A percentile compares a stretch with the other conserved stretches of the same genome.
phyloP scores from a whole-genome alignment of 1,140 invertebrate genomes.

The Dinothrombium tinctorium region DNA sequence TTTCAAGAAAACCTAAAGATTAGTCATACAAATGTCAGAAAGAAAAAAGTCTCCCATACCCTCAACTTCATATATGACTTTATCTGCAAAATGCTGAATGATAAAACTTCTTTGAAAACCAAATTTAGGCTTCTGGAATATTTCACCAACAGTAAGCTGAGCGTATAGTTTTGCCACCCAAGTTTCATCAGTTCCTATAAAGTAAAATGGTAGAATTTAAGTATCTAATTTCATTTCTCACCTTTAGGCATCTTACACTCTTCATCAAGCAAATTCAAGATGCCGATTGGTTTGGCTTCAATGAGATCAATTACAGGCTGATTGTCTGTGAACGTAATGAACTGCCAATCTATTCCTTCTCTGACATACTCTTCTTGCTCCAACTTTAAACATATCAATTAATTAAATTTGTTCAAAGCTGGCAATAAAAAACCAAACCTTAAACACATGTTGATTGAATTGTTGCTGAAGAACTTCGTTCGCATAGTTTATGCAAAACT shows the following conservation, averaged over 20 bases:
- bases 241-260: slow-evolving; percentile 55
- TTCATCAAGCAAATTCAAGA: slow-evolving; percentile 84
- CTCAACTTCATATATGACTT: slow-evolving; percentile 65
- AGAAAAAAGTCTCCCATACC: slow-evolving; percentile 1
- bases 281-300: slow-evolving; percentile 65
- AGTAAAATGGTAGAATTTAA: not conserved
- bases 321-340: slow-evolving; percentile 98
- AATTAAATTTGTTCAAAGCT: too few species aligned
- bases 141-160: slow-evolving; percentile 33
- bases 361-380: slow-evolving; percentile 94
- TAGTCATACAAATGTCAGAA: too few species aligned
- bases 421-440: slow-evolving; percentile 21
- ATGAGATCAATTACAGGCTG: slow-evolving; percentile 96
- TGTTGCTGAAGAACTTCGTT: slow-evolving; percentile 98
- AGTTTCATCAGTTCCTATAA: slow-evolving; percentile 57
- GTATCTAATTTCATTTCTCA: not conserved
- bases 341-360: slow-evolving; percentile 93
- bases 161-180: slow-evolving; percentile 79
- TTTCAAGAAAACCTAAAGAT: slow-evolving; percentile 67
- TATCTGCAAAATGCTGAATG: slow-evolving; percentile 70
- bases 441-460: slow-evolving; percentile 93
- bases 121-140: slow-evolving; percentile 51
- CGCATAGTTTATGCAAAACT: slow-evolving; percentile 99
- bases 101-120: slow-evolving; percentile 72
- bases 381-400: slow-evolving; percentile 25